Base-by-base conservation (phyloP, 1,140 invertebrate genomes). In the Drosophila sturtevanti region DNA sequence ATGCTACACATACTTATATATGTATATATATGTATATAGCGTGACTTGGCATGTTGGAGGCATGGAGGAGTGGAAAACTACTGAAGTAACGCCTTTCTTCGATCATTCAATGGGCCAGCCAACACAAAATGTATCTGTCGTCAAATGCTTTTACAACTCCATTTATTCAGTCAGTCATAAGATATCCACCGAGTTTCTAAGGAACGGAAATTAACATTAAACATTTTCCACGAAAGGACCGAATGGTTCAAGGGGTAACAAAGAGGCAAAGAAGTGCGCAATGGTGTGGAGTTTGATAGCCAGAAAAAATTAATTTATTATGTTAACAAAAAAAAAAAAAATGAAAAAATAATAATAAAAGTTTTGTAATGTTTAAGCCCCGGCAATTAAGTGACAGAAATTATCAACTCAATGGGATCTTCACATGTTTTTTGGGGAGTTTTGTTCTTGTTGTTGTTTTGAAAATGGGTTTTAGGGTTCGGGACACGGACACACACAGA, bases 301-400 rank as follows among this genome's bases (percentile, higher is more conserved):
- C 31, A 51, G 48, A 69, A 68, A 73, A 84, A 87, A 79, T 87
- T 76, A 87, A 81, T 86, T 86, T 87, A 87, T 86, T 78, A 87
- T 86, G 82, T 78, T 86, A 76, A 86, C 82, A 85, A 81, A 63
- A 72, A 56, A 31, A 58, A 64, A 63, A 2, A 48, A 16, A 21
- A 69, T 59, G 1, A 48, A 9, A 48, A 11, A 48, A 21, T 18
- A 21, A 48, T 9, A 48, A 75, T 63, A 82, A 81, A 79, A 86
- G 79, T 86, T 86, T 86, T 86, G 81, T 86, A 79, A 87, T 86
- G 82, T 86, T 86, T 78, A 87, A 86, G 79, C 82, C 84, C 79
- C 71, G 84, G 82, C 82, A 86, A 86, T 87, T 86, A 86, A 86
- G 84, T 86, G 82, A 86, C 82, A 79, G 62, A 67, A 87, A 72